Evolutionary conservation across 2,888 invertebrate species (phyloP), one percentile per base, ranked within the genome.

Genomic region (Nemotelus nigrinus): DNA sequence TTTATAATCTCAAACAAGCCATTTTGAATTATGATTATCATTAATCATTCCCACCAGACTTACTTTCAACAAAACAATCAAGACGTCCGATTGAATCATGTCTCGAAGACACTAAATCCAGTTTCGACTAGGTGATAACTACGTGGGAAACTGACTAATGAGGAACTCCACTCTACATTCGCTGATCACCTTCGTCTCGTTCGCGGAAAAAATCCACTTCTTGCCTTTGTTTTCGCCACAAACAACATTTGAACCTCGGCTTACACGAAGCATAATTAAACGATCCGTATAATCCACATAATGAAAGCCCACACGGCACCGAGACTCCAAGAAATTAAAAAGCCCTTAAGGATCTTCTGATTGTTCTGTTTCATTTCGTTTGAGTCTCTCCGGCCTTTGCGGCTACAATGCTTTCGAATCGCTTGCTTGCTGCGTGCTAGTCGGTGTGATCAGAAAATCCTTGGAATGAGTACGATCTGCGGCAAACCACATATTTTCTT

Each of bases 271-370:
- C 7, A 60, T 60, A 60, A 60, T 60, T 60, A 60, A 60, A n/a
- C 65, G 47, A 45, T 45, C 41, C 39, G 63, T 5, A 41, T 43
- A 65, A 10, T 7, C 5, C 10, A 65, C n/a, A 72, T 72, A 72
- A 72, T 72, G 58, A 58, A 72, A 72, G 58, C 44, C 72, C 72
- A 58, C 39, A 58, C 60, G 39, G 43, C 5, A 45, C 25, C 8
- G 1, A 25, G 47, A 45, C 60, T 72, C 72, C 58, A 8, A 72
- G 72, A 72, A 72, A 72, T 72, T 45, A 72, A 55, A 47, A 58
- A 72, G 58, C 72, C 72, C 72, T 72, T 47, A 58, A 72, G 72
- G 72, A 72, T 72, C 47, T 60, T n/a, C 53, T 70, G 70, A 55
- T 70, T 70, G 70, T 70, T 70, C 70, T 3, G 41, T 53, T 50